phyloP scores from a whole-genome alignment of 2,888 invertebrate species.

The Drosophila peninsularis region DNA sequence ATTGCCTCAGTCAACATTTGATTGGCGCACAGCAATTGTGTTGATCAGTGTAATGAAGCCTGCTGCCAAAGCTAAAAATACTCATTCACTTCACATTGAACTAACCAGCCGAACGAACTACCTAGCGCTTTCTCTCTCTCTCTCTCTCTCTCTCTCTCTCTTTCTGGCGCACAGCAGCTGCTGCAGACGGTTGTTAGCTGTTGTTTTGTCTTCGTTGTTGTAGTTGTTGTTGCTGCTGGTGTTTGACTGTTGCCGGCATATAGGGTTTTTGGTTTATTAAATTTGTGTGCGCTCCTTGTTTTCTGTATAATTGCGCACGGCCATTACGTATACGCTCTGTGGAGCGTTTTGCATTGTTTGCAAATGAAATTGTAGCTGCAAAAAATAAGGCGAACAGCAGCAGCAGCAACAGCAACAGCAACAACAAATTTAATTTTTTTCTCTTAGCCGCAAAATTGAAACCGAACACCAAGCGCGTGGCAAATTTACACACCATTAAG shows the following conservation, averaged over 20 bases:
- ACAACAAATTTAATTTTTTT: slow-evolving; percentile 73
- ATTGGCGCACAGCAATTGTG: not conserved
- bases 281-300: slow-evolving; percentile 54
- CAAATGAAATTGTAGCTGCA: slow-evolving; percentile 54
- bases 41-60: slow-evolving; percentile 37
- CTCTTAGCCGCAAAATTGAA: slow-evolving; percentile 76
- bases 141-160: not conserved
- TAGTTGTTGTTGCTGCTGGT: slow-evolving; percentile 19
- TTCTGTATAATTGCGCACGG: slow-evolving; percentile 67
- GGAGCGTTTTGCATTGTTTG: slow-evolving; percentile 37
- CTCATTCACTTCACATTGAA: slow-evolving; percentile 48
- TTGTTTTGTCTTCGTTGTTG: slow-evolving; percentile 1
- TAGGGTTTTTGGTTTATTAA: slow-evolving; percentile 60
- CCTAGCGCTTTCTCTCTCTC: slow-evolving; percentile 5
- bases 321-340: slow-evolving; percentile 70
- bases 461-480: slow-evolving; percentile 64
- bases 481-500: slow-evolving; percentile 84
- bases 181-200: slow-evolving; percentile 20
- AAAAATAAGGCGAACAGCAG: slow-evolving; percentile 47
- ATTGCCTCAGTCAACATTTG: not conserved
- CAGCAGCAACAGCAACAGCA: slow-evolving; percentile 3
- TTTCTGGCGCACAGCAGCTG: slow-evolving; percentile 1
- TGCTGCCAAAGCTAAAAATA: slow-evolving; percentile 28
- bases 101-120: slow-evolving; percentile 37
- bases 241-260: slow-evolving; percentile 43